These are phyloP conservation scores for Troglohyphantes excavatus DNA, from an alignment of 2,888 invertebrate genomes.

Conservation along the genomic window DNA sequence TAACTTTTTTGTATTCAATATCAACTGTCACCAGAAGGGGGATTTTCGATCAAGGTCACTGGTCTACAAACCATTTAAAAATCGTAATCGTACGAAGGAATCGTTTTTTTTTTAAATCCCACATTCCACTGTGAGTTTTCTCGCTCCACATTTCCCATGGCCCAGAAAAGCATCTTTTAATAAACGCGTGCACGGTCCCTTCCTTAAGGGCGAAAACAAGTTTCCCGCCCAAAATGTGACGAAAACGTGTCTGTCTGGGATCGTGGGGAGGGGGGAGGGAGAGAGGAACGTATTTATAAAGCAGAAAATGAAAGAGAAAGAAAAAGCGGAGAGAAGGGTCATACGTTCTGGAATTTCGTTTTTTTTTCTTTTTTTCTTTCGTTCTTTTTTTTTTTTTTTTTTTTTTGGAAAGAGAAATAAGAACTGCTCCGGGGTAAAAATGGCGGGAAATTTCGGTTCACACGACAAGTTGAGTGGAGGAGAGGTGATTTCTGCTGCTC, in stretches of 20 bases:
- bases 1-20: no score
- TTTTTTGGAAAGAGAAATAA: not conserved
- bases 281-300: slow-evolving; percentile 3
- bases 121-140: not conserved
- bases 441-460: slow-evolving; percentile 74
- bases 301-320: slow-evolving; percentile 1
- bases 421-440: slow-evolving; percentile 47
- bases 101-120: no score
- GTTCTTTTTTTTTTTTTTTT: not conserved
- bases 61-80: no score
- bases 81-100: no score
- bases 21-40: no score
- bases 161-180: not conserved
- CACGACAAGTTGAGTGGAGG: slow-evolving; percentile 43
- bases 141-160: not conserved
- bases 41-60: no score
- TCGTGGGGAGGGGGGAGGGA: slow-evolving; percentile 11
- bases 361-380: not conserved
- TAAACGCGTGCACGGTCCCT: slow-evolving; percentile 21
- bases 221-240: slow-evolving; percentile 31
- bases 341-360: slow-evolving; percentile 42
- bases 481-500: slow-evolving; percentile 9
- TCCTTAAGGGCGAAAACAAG: not conserved
- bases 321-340: slow-evolving; percentile 12
- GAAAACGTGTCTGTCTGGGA: slow-evolving; percentile 43